These are phyloP conservation scores for Anastatus disparis DNA, from an alignment of 1,140 invertebrate genomes.

Conservation along the genomic window DNA sequence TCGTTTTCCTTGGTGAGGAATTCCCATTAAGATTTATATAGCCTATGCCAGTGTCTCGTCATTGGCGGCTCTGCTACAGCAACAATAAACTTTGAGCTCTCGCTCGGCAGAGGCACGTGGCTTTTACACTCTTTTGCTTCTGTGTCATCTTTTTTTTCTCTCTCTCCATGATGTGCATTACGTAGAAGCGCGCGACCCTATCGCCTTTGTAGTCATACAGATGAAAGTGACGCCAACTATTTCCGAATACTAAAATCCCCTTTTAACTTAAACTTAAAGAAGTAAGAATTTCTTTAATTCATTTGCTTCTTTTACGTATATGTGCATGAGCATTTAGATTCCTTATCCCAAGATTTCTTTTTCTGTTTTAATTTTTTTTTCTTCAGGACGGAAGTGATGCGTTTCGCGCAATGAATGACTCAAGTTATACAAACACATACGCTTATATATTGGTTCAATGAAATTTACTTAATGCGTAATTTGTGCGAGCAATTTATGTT, in stretches of 20 bases:
- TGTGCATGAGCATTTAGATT: no score
- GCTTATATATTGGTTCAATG: background rate
- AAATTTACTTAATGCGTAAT: background rate
- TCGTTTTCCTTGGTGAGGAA: slow-evolving; percentile 14
- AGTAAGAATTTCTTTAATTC: no score
- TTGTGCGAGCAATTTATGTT: background rate
- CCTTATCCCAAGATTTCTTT: background rate
- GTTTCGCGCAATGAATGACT: background rate
- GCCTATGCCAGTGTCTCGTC: slow-evolving; percentile 6
- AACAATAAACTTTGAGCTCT: slow-evolving; percentile 29
- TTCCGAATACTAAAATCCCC: no score
- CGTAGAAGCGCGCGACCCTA: slow-evolving; percentile 5
- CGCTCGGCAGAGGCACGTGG: background rate
- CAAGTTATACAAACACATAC: background rate
- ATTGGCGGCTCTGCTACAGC: slow-evolving; percentile 15
- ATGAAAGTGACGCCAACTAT: slow-evolving; percentile 28
- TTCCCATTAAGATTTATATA: slow-evolving; percentile 34
- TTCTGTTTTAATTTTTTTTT: no score
- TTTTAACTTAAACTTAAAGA: no score
- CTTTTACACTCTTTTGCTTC: background rate
- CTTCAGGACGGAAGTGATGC: slow-evolving; percentile 13
- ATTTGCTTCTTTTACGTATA: no score
- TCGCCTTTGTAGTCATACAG: slow-evolving; percentile 18
- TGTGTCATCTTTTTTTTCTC: background rate
- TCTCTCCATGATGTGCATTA: background rate